Evolutionary conservation across 2,797 vertebrate species (phyloP).

Genomic region (Capromys pilorides): DNA sequence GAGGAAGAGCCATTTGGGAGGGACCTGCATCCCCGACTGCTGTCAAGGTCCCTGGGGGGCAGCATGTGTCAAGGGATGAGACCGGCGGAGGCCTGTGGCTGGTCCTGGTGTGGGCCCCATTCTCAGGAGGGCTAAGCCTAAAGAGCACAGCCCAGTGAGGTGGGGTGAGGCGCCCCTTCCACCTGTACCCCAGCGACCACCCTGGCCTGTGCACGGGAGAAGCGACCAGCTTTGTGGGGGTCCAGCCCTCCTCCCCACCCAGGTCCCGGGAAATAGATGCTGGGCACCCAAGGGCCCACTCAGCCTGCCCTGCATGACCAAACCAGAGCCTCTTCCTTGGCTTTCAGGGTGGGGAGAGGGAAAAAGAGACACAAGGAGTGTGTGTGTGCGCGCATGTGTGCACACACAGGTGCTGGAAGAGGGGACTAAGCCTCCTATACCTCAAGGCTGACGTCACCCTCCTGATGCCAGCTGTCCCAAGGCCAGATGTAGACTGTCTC

Average conservation of each 20-base stretch:
- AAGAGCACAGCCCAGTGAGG: background rate
- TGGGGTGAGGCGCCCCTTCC: background rate
- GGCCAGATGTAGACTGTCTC: background rate
- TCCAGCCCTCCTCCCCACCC: background rate
- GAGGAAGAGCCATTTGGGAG: background rate
- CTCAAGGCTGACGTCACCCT: background rate
- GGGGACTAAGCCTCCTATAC: background rate
- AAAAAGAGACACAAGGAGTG: background rate
- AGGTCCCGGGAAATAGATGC: too few relatives aligned
- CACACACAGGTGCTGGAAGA: background rate
- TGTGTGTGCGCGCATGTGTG: accelerated
- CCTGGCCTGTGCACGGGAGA: background rate
- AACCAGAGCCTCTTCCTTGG: background rate
- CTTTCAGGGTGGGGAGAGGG: background rate
- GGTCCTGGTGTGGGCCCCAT: background rate
- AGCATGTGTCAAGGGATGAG: accelerated
- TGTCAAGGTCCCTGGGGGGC: background rate
- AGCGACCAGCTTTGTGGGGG: background rate
- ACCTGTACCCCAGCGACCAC: background rate
- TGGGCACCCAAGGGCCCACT: too few relatives aligned
- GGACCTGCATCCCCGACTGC: background rate
- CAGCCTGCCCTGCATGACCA: background rate
- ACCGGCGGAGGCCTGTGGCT: background rate
- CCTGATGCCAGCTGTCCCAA: background rate
- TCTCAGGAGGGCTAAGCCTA: background rate